Evolutionary conservation across 2,888 invertebrate genomes (phyloP), one percentile per base, ranked within the genome.

Genomic region (Acleris laterana): DNA sequence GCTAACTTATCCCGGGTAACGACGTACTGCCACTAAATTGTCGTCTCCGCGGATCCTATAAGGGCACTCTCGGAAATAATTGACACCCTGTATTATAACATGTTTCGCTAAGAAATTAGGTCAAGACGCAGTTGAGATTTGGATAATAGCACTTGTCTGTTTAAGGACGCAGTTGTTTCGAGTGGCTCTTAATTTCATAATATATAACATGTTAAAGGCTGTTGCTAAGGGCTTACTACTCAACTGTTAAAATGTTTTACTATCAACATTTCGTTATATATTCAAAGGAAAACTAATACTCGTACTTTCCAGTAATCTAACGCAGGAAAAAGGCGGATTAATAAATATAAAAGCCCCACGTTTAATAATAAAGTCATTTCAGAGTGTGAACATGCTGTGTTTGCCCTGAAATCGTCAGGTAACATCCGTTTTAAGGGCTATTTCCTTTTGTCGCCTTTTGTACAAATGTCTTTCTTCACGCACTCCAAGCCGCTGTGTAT

Each of bases 1-100:
- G 56, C 73, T 75, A 81, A 80, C 72, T 80, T 79, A 73, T 76
- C 74, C 71, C 61, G 63, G 66, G 72, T 62, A 63, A 52, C 53
- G 48, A 62, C 17, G 64, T 68, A 61, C 56, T 57, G 60, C 65
- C 49, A 64, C 76, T 76, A 80, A 80, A 78, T 82, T 79, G 76
- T 77, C 70, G 69, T 75, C 72, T 71, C 73, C 59, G 61, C 70
- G 71, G 74, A 63, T 69, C 49, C 65, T 62, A 66, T 69, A 70
- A 57, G 69, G 60, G 57, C 46, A 48, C 46, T 51, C 63, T 58
- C n/a, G 46, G 51, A 68, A 68, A 64, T 64, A 64, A 68, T 64
- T 68, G 61, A 65, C 68, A 57, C 66, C 61, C 60, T 50, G 57
- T 68, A 49, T 42, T 22, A 32, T 32, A 32, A 63, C 52, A 63